phyloP scores from a whole-genome alignment of 2,888 invertebrate genomes.

The Drosophila nigritarsus region DNA sequence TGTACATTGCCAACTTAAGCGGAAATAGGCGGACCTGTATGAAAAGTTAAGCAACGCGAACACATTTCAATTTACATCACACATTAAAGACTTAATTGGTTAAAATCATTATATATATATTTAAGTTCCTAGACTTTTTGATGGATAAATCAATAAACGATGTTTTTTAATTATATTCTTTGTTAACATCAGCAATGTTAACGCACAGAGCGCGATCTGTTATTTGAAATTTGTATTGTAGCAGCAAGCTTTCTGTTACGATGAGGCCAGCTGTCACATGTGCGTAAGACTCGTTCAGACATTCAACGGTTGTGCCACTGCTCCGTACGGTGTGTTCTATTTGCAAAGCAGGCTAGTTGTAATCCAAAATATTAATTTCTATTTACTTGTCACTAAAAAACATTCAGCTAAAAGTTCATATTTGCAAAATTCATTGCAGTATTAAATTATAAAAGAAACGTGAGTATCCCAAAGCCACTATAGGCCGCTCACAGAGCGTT shows the following conservation, averaged over 20 bases:
- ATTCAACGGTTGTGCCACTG: constrained; percentile 51
- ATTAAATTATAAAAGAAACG: constrained; percentile 58
- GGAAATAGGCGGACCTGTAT: constrained; percentile 32
- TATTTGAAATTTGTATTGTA: constrained; percentile 8
- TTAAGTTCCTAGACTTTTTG: background rate
- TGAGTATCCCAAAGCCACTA: constrained; percentile 43
- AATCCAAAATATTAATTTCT: constrained; percentile 37
- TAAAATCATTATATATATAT: background rate
- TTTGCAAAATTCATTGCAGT: constrained; percentile 72
- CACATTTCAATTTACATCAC: background rate
- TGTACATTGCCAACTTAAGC: constrained; percentile 3
- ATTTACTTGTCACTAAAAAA: constrained; percentile 65
- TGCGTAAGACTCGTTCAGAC: constrained; percentile 27
- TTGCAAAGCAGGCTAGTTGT: constrained; percentile 60
- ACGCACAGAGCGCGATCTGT: background rate
- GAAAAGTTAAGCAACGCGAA: background rate
- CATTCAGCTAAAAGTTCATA: constrained; percentile 43
- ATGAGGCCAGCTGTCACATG: constrained; percentile 42
- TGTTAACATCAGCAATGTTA: constrained; percentile 2
- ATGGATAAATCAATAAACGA: background rate
- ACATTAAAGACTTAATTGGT: background rate
- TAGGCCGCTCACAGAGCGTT: background rate
- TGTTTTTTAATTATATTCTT: background rate
- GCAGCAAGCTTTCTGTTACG: constrained; percentile 22
- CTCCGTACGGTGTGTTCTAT: constrained; percentile 38